Evolutionary conservation across 2,888 invertebrate genomes (phyloP), one percentile per base, ranked within the genome.

Genomic region (Lymantria monacha): DNA sequence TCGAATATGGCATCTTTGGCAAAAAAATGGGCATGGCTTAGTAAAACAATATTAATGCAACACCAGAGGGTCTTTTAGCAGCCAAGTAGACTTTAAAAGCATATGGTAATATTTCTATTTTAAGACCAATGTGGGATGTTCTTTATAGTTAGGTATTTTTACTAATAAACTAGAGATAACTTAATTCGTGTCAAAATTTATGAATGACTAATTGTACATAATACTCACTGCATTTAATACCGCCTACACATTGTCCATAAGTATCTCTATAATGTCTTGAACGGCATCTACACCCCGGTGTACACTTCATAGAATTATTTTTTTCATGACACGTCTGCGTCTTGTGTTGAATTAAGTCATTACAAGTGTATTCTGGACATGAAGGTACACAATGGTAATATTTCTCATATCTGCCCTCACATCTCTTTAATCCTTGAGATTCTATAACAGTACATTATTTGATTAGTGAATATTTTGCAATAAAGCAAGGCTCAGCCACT

Each of bases 231-330:
- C 74, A 74, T 46, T 67, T 45, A 12, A n/a, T 33, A 22, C 46
- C 53, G 7, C 52, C 36, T 3, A 72, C 52, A 37, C 73, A 74
- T 7, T 64, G 52, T 40, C 66, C 69, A 30, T 50, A 38, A 5
- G 46, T 31, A 30, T 67, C 64, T 44, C 63, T 72, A 36, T 49
- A 70, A 42, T 49, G 61, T 10, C 59, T 59, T 3, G 41, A 0
- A 1, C 38, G 49, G 46, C 75, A 74, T 43, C 70, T 63, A 30
- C 75, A 75, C 15, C 54, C 52, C 8, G 60, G 53, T 10, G 53
- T 46, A 40, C 72, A 75, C 30, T 11, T 30, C 3, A 38, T 44
- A 5, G 10, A 7, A n/a, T 7, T 11, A 9, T 10, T 10, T 1
- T 3, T 38, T 9, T 13, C 33, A 11, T 38, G 22, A 5, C 22